Evolutionary conservation across 2,113 vertebrate genomes (phyloP), one percentile per base, ranked within the genome.

Genomic region (Girardinichthys multiradiatus): DNA sequence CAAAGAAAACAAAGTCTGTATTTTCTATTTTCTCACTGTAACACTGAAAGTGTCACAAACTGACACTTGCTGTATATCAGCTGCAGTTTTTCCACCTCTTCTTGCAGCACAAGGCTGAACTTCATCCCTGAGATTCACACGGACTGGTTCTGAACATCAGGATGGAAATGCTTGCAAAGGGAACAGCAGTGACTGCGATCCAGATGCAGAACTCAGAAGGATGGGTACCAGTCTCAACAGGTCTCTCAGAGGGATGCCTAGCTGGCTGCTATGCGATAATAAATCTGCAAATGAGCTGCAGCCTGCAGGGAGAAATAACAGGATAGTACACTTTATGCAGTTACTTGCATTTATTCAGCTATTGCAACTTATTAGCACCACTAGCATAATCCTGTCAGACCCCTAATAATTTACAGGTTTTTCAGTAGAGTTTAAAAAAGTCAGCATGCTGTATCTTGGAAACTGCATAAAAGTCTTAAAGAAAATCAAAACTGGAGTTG

Each of bases 171-270:
- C 70, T 8, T 70, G 74, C 80, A 79, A 42, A 31, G 84, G 76
- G 70, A 87, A 79, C 27, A 70, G 68, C 24, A 69, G 51, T 0
- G 65, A 45, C 19, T 68, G 73, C 1, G 72, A 48, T 63, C 66
- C 76, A 0, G 77, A 69, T 7, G 70, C 39, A 31, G 85, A 48
- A 37, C 71, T 82, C 15, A 97, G 93, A n/a, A 99, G 90, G 76
- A 98, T 77, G 0, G 97, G 95, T 0, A 92, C 94, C 48, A 99
- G 90, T 57, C 96, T 92, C 2, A 99, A 93, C 35, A 98, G 79
- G 0, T 97, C 96, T 33, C 96, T 94, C 24, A 98, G 94, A 0
- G 97, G 97, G 87, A 98, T 90, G 0, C 93, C 95, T 87, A 96
- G 82, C 78, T 87, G 93, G 70, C 92, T 93, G 86, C 96, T 95